Evolutionary conservation across 1,140 invertebrate genomes (phyloP), one percentile per base, ranked within the genome.

Genomic region (Diabrotica undecimpunctata): DNA sequence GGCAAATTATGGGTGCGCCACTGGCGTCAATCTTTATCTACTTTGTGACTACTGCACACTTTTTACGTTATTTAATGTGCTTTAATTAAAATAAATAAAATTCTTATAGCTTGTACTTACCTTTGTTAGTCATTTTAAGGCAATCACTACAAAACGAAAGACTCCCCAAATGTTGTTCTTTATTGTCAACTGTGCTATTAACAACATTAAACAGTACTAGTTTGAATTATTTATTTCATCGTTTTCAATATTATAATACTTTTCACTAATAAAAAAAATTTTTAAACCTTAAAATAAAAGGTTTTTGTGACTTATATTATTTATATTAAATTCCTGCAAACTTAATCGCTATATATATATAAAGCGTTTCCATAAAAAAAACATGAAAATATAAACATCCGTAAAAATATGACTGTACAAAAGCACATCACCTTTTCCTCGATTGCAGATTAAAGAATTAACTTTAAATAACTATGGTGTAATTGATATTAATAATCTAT

Each of bases 141-240:
- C n/a, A 70, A 70, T 66, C 60, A 62, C 58, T 61, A 66, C 64
- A 61, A 64, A 69, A 64, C 52, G 66, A 69, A 75, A 73, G 46
- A 67, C 62, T 74, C 73, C 70, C 74, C 72, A 77, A 77, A 75
- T 75, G 70, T 75, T 75, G 70, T 68, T 72, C 73, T 75, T 75
- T 74, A 75, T 77, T 77, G 73, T 77, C 74, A 77, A 74, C 70
- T 75, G 70, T 75, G 69, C 69, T 74, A 71, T 77, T 62, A 77
- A 77, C 74, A 77, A 75, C 74, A 75, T 75, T 71, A 75, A 75
- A 73, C 72, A 75, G 70, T 67, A 72, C 70, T 75, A 74, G 73
- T 76, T 76, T 76, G 71, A 76, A 76, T 73, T 75, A 73, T 76
- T 76, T 76, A 76, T 76, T 76, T 76, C 68, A 76, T 76, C 74